Evolutionary conservation across 2,113 vertebrate species (phyloP), one percentile per base, ranked within the genome.

Genomic region (Lanius ludovicianus): DNA sequence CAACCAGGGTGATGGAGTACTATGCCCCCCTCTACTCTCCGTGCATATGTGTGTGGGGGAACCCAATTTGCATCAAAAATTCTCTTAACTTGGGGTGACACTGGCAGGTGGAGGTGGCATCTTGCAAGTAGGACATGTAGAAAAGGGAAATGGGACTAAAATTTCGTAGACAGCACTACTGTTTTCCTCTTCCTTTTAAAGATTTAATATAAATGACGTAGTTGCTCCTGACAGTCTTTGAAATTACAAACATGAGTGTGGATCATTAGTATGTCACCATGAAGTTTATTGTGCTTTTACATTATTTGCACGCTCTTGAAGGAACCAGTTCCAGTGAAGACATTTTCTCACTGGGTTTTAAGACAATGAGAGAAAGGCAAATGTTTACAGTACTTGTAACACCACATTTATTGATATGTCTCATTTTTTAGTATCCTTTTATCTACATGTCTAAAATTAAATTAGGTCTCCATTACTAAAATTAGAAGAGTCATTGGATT

Each of bases 391-490:
- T 77, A 77, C 68, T 97, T 91, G 47, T 60, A 90, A 83, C 56
- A 91, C 90, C 94, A 97, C 96, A 95, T 97, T 93, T 78, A 74
- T 42, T 87, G 88, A 95, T 92, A 93, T 5, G 15, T 92, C 79
- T 83, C 69, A 95, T 90, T 95, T 95, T 87, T 87, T 84, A 89
- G 85, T 92, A 94, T 94, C 70, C 95, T 96, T 97, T 97, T 95
- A 96, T 97, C 94, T 97, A 70, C 77, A 93, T 96, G 80, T 87
- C 83, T 96, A 91, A 97, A 98, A 98, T 98, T 96, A 97, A 97
- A 97, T 98, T 98, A 97, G 47, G 25, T 74, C 60, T 97, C 98
- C 98, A 98, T 98, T 98, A 98, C 96, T 90, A 97, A 97, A 98
- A 98, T 98, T 95, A 97, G 87, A 91, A 87, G 88, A 96, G 59